These are phyloP conservation scores for Phyto melanocephala DNA, from an alignment of 2,888 invertebrate species.

Conservation along the genomic window DNA sequence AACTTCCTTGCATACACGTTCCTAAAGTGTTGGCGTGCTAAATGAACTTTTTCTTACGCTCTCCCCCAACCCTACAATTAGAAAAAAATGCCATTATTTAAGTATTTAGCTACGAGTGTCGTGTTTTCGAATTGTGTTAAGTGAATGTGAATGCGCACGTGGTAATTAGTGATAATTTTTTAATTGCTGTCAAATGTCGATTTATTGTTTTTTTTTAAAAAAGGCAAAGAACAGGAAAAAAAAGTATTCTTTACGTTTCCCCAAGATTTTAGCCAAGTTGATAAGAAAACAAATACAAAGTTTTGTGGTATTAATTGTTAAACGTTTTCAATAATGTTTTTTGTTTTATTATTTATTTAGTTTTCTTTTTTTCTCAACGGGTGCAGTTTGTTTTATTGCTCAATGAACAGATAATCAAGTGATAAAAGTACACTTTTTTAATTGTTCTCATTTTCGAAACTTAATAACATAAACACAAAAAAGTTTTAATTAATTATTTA, in stretches of 20 bases:
- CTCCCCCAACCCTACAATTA: neutral
- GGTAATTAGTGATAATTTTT: conserved; percentile 77
- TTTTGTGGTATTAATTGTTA: conserved; percentile 15
- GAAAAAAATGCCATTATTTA: conserved; percentile 20
- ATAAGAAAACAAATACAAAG: conserved; percentile 34
- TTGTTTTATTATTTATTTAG: conserved; percentile 4
- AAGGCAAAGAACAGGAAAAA: neutral
- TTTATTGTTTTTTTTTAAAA: conserved; percentile 71
- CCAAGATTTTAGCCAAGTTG: conserved; percentile 37
- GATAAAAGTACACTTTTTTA: conserved; percentile 36
- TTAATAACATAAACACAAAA: neutral
- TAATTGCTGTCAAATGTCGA: conserved; percentile 77
- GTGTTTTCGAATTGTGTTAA: conserved; percentile 49
- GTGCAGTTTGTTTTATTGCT: conserved; percentile 47
- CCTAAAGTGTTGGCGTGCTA: conserved; percentile 57
- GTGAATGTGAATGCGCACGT: conserved; percentile 72
- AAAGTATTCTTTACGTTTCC: neutral
- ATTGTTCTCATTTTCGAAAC: neutral
- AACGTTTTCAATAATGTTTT: neutral
- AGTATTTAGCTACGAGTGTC: conserved; percentile 24
- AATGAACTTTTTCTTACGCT: conserved; percentile 38
- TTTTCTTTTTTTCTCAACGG: conserved; percentile 2
- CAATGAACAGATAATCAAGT: conserved; percentile 18
- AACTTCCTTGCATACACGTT: neutral
- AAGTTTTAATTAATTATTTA: neutral